phyloP scores from a whole-genome alignment of 2,888 invertebrate genomes.

The Eubasilissa splendida region DNA sequence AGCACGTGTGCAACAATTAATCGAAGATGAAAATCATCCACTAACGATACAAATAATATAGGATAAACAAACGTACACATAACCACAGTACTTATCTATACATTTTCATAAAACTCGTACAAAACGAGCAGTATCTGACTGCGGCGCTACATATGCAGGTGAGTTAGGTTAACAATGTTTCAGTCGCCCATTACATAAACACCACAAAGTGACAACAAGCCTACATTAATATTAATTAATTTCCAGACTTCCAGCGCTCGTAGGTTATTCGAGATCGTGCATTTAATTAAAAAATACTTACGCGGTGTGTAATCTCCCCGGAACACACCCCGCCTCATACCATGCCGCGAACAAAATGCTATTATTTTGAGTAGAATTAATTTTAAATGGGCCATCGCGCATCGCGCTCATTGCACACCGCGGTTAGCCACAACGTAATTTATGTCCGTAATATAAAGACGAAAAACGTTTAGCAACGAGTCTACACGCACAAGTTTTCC shows the following conservation, averaged over 20 bases:
- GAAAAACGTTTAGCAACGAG: conserved; percentile 45
- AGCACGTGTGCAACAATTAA: no score
- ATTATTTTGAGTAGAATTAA: conserved; percentile 38
- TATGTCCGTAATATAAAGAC: conserved; percentile 48
- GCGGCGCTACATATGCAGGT: not conserved
- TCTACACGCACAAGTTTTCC: conserved; percentile 3
- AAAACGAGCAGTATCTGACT: not conserved
- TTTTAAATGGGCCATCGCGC: conserved; percentile 35
- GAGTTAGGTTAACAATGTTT: conserved; percentile 21
- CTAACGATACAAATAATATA: no score
- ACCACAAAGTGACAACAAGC: not conserved
- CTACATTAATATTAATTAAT: conserved; percentile 28
- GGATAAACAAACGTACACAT: no score
- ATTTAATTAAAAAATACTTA: conserved; percentile 46
- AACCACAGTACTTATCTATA: no score
- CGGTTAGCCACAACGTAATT: conserved; percentile 44
- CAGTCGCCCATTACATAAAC: not conserved
- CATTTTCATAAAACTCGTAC: not conserved
- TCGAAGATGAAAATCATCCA: no score
- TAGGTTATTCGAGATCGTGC: conserved; percentile 8
- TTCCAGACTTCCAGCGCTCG: not conserved
- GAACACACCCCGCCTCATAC: not conserved
- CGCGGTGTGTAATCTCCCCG: conserved; percentile 5
- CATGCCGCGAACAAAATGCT: not conserved
- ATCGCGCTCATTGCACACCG: conserved; percentile 46